Percentiles rank a stretch among this genome's conserved stretches.
Evolutionary conservation across 2,797 vertebrate species (phyloP).

Genomic region (Malacoctenus gilli): DNA sequence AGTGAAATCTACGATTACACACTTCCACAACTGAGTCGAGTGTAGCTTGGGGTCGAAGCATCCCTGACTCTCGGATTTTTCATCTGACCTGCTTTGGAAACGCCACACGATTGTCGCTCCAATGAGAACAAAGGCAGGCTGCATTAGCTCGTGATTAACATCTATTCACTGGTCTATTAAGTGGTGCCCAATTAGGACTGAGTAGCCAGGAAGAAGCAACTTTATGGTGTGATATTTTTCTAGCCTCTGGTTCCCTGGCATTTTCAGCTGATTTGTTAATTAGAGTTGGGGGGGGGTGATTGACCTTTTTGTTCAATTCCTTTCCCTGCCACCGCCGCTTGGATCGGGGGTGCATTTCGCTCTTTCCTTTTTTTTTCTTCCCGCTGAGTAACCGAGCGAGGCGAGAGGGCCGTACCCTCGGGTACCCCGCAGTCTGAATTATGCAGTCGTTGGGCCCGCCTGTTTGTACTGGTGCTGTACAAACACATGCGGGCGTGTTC

Average conservation of each 20-base stretch:
- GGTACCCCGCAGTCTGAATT: constrained; percentile 53
- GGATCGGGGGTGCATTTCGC: constrained; percentile 51
- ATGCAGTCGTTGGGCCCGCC: constrained; percentile 43
- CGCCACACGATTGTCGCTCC: not conserved
- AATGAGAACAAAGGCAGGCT: constrained; percentile 20
- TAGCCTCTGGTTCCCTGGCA: constrained; percentile 65
- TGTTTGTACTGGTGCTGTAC: constrained; percentile 44
- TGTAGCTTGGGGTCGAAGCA: too few relatives aligned
- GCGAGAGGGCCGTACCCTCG: constrained; percentile 46
- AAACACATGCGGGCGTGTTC: constrained; percentile 41
- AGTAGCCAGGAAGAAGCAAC: constrained; percentile 34
- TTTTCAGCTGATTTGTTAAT: constrained; percentile 75
- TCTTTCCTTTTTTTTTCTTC: constrained; percentile 42
- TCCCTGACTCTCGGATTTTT: constrained; percentile 1
- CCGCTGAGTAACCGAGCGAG: constrained; percentile 52
- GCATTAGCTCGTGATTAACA: constrained; percentile 53
- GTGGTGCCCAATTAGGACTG: constrained; percentile 55
- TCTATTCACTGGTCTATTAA: constrained; percentile 48
- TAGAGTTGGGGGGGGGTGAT: constrained; percentile 59
- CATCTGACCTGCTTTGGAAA: not conserved
- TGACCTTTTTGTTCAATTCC: constrained; percentile 78
- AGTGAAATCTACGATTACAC: too few relatives aligned
- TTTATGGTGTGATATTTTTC: constrained; percentile 68
- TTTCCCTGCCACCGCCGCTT: constrained; percentile 48
- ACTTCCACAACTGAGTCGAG: too few relatives aligned